Percentiles rank a stretch among this genome's conserved stretches.
phyloP scores from a whole-genome alignment of 2,797 vertebrate species.

The Calcarius lapponicus region DNA sequence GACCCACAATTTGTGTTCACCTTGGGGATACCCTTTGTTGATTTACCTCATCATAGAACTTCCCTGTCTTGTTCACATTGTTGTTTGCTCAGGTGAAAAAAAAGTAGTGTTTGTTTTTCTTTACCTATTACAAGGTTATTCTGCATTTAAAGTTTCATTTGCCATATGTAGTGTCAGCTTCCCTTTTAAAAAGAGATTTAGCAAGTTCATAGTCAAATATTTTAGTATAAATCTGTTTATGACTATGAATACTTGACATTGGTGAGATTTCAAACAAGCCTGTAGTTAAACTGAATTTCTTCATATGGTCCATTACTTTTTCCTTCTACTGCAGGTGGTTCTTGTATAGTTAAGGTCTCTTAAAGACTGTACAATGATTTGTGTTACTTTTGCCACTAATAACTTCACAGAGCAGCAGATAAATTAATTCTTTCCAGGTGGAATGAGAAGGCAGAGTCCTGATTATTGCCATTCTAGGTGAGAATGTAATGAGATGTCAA shows the following conservation, averaged over 20 bases:
- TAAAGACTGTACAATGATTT: background rate
- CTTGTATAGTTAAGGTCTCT: background rate
- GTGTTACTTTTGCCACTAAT: slow-evolving; percentile 31
- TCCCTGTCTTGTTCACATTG: background rate
- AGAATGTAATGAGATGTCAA: slow-evolving; percentile 36
- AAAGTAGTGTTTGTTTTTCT: background rate
- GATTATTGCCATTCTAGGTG: slow-evolving; percentile 14
- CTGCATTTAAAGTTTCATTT: background rate
- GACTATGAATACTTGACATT: background rate
- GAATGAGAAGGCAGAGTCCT: slow-evolving; percentile 25
- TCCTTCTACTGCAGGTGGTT: background rate
- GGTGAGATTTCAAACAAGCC: background rate
- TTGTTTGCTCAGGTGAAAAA: background rate
- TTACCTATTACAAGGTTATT: background rate
- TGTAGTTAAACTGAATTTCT: background rate
- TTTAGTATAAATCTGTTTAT: background rate
- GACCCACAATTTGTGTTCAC: background rate
- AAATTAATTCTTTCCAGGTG: slow-evolving; percentile 31
- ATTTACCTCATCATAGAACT: background rate
- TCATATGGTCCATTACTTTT: background rate
- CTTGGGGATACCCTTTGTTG: background rate
- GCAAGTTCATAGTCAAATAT: background rate
- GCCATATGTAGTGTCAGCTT: background rate
- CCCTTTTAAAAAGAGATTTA: background rate
- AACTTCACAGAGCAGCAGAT: background rate